phyloP scores from a whole-genome alignment of 1,140 invertebrate genomes.

The Magallana ariakensis region DNA sequence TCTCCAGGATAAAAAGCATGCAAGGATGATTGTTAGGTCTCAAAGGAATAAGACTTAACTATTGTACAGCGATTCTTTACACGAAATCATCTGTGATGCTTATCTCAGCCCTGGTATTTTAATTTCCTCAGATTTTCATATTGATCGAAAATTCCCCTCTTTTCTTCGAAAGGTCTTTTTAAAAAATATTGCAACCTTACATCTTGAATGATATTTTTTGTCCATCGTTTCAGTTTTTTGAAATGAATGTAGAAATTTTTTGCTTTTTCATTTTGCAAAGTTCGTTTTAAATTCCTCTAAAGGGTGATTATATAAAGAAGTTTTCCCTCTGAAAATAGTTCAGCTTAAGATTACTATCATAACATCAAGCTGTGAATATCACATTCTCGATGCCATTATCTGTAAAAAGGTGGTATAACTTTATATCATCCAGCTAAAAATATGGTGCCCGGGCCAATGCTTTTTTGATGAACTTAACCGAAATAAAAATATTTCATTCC shows the following conservation, averaged over 20 bases:
- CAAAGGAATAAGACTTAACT: too few species aligned
- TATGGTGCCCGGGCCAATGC: neutral
- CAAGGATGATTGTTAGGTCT: too few species aligned
- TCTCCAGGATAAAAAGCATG: too few species aligned
- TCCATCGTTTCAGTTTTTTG: neutral
- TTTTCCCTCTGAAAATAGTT: neutral
- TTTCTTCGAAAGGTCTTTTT: slow-evolving; percentile 7
- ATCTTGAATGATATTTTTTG: neutral
- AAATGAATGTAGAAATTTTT: neutral
- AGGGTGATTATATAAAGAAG: neutral
- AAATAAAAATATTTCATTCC: too few species aligned
- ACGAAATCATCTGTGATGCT: neutral
- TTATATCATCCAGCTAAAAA: neutral
- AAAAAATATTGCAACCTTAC: neutral
- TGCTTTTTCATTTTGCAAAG: neutral
- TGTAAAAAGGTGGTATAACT: neutral
- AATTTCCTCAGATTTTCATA: neutral
- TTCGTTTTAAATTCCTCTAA: neutral
- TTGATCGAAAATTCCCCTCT: neutral
- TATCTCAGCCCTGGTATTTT: neutral
- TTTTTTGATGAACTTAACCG: too few species aligned
- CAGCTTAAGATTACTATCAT: neutral
- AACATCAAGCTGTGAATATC: neutral
- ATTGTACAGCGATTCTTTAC: too few species aligned
- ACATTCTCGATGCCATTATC: neutral